Evolutionary conservation across 2,797 vertebrate genomes (phyloP), one percentile per base, ranked within the genome.

Genomic region (Spea hammondii): DNA sequence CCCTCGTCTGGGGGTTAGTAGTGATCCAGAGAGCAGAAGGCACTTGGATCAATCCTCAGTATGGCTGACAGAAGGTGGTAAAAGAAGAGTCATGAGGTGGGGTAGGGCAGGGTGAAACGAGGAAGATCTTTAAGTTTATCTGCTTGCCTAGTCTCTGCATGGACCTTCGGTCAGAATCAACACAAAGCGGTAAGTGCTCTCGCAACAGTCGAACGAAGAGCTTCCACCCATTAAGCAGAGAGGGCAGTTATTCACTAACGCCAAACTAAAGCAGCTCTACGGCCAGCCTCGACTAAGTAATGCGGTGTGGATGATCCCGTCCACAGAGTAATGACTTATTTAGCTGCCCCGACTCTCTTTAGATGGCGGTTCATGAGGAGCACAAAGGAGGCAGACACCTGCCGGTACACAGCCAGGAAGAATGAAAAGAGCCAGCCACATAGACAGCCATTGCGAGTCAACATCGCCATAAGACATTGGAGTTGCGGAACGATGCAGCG

Each of bases 31-130:
- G 64, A 77, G 74, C 50, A 32, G 80, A 82, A 82, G 80, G 80
- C 80, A 82, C 80, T 78, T 82, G 50, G 75, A 77, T 77, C 80
- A 82, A 78, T 82, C 75, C 80, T 82, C 80, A 82, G 65, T 82
- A 77, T 78, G 75, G 80, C 75, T 77, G 80, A 82, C 49, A 50
- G 62, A 60, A 66, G 57, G 53, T 67, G 64, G 62, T 66, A 53
- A 47, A 76, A 45, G 51, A 70, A 68, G 62, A 80, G 69, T 68
- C 78, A 57, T 80, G 72, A 75, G 59, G 60, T 75, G 57, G 44
- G 57, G 66, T 51, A 6, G 46, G 60, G 44, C 11, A 46, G 32
- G 32, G 32, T 32, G 65, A 5, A 45, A 47, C 46, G 46, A 69
- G 50, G 59, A 51, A 10, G 14, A 5, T 45, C 50, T 45, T 76